Evolutionary conservation across 2,888 invertebrate genomes (phyloP).

Genomic region (Icerya purchasi): DNA sequence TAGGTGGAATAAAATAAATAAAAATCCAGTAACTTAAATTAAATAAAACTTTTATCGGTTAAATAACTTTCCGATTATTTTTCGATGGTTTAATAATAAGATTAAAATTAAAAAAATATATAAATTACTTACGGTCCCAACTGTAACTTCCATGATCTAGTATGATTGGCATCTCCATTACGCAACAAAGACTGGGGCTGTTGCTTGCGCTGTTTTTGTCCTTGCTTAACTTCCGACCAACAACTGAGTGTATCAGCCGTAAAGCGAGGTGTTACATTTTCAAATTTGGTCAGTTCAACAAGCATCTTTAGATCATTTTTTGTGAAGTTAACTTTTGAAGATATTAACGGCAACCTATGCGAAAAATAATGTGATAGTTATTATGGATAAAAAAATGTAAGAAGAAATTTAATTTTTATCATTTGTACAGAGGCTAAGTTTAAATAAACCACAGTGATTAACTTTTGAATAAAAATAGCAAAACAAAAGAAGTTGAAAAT

Average conservation of each 20-base stretch:
- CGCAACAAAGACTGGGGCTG: slow-evolving; percentile 53
- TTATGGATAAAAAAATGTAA: no score
- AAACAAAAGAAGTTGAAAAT: no score
- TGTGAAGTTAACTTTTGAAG: background rate
- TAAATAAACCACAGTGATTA: slow-evolving; percentile 1
- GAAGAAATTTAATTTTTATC: no score
- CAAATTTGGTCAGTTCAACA: slow-evolving; percentile 53
- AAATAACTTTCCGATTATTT: background rate
- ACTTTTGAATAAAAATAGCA: background rate
- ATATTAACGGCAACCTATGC: background rate
- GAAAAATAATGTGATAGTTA: no score
- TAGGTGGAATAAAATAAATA: no score
- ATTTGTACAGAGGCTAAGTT: slow-evolving; percentile 1
- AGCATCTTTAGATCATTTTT: slow-evolving; percentile 33
- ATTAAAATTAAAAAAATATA: no score
- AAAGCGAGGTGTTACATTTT: slow-evolving; percentile 44
- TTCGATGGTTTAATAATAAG: no score
- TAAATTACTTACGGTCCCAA: slow-evolving; percentile 41
- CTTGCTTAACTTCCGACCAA: slow-evolving; percentile 83
- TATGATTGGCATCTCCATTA: slow-evolving; percentile 47
- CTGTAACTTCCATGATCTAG: slow-evolving; percentile 71
- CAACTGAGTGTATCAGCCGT: slow-evolving; percentile 78
- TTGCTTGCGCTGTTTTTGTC: slow-evolving; percentile 69
- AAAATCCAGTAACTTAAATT: background rate
- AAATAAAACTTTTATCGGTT: background rate